Base-by-base conservation (phyloP, 2,797 vertebrate genomes). In the Danionella dracula region DNA sequence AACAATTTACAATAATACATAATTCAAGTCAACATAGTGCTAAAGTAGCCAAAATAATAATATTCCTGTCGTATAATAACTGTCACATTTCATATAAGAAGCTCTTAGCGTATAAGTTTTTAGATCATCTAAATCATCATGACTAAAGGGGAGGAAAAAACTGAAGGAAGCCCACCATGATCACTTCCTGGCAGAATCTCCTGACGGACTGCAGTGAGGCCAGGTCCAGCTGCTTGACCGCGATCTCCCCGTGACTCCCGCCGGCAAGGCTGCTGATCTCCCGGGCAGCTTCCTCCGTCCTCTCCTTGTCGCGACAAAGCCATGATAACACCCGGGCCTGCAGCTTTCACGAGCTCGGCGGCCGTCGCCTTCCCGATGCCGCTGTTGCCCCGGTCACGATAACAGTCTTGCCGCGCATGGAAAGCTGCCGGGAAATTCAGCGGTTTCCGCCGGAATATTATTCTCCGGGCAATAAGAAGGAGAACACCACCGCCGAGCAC, bases 351-450 rank as follows among this genome's bases (percentile, higher is more conserved):
- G 74, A 96, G 87, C 86, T 91, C 92, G n/a, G 85, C 84, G 10
- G 92, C 87, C 1, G 93, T 84, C 45, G 93, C 93, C 76, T 90
- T 90, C 49, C 94, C 94, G 41, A 97, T 90, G 13, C 95, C 94
- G 82, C 92, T 82, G 90, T 95, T 96, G 93, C 94, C 7, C 94
- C 94, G 0, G 95, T 97, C 71, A 97, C 90, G 49, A 98, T 90
- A n/a, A 96, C 92, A 0, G 94, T 97, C 77, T 95, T 95, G 5
- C 94, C 93, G 12, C 81, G 87, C 95, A 91, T 90, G 1, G n/a
- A 73, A 45, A 44, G 66, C 78, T 4, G 64, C 41, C 0, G 84
- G 75, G 35, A 76, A 84, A 7, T 9, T 71, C 45, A 85, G 73
- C 54, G 83, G 49, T 44, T 73, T 80, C 56, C 74, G 70, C 4